Evolutionary conservation across 2,797 vertebrate species (phyloP).

Genomic region (Uromys caudimaculatus): DNA sequence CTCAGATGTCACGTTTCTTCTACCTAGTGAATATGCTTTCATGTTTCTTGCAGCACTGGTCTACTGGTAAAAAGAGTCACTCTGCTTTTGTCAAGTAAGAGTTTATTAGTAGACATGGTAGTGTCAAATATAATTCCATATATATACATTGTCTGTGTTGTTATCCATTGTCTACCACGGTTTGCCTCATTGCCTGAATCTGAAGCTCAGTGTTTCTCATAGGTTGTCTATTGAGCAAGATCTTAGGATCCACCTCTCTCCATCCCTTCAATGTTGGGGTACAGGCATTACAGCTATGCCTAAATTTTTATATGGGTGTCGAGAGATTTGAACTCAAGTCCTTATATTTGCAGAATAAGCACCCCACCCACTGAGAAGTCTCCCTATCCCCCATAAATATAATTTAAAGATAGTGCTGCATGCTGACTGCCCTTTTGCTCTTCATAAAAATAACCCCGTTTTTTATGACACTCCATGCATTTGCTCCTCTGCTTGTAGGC

Average conservation of each 20-base stretch:
- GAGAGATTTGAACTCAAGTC: no score
- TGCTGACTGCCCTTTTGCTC: conserved; percentile 30
- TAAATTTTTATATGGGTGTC: neutral
- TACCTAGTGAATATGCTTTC: neutral
- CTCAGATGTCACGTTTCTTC: neutral
- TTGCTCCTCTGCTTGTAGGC: conserved; percentile 40
- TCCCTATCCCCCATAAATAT: neutral
- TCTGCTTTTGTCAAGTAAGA: neutral
- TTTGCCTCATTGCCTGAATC: neutral
- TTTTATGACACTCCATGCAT: conserved; percentile 57
- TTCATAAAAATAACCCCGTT: conserved; percentile 44
- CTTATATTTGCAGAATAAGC: neutral
- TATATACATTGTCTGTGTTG: conserved; percentile 6
- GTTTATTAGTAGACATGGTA: neutral
- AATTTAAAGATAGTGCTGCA: conserved; percentile 59
- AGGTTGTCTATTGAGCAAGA: neutral
- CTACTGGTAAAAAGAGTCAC: neutral
- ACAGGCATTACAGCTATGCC: neutral
- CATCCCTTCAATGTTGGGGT: neutral
- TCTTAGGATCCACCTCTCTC: neutral
- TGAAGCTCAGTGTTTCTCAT: neutral
- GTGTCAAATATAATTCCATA: neutral
- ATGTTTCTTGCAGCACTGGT: neutral
- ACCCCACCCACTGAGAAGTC: no score
- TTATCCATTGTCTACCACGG: neutral